These are phyloP conservation scores for Poicephalus meyeri DNA, from an alignment of 2,113 vertebrate species.

Conservation along the genomic window DNA sequence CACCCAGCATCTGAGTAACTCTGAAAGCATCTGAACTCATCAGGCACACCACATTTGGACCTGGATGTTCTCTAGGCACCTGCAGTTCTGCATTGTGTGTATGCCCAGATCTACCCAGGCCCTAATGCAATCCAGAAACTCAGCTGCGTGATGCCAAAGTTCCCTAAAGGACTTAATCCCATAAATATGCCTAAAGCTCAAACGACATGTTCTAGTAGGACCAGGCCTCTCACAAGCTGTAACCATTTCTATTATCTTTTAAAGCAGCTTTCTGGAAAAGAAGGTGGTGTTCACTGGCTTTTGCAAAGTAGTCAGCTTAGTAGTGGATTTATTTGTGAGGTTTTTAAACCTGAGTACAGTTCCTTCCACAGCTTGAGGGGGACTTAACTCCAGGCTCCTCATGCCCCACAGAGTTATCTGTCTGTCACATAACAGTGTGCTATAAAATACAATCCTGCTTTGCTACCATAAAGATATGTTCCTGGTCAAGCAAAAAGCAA, in stretches of 20 bases:
- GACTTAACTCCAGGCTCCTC: background rate
- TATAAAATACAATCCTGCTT: background rate
- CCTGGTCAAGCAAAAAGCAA: background rate
- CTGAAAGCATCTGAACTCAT: constrained; percentile 42
- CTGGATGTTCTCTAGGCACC: constrained; percentile 43
- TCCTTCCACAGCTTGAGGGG: background rate
- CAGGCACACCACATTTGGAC: constrained; percentile 39
- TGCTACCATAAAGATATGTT: background rate
- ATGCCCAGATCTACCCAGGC: constrained; percentile 51
- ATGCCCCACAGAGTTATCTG: background rate
- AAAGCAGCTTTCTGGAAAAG: background rate
- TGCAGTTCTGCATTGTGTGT: constrained; percentile 35
- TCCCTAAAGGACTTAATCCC: constrained; percentile 27
- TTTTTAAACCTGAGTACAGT: background rate
- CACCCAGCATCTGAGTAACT: constrained; percentile 24
- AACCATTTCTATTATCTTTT: background rate
- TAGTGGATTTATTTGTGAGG: background rate
- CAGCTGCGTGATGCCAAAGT: background rate
- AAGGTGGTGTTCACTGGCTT: background rate
- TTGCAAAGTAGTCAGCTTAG: background rate
- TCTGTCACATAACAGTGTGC: background rate
- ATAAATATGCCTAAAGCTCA: constrained; percentile 27
- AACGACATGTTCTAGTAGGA: background rate
- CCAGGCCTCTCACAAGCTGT: background rate
- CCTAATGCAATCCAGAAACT: constrained; percentile 54